These are phyloP conservation scores for Microcebus ravelobensis DNA, from an alignment of 2,113 vertebrate species.

Conservation along the genomic window DNA sequence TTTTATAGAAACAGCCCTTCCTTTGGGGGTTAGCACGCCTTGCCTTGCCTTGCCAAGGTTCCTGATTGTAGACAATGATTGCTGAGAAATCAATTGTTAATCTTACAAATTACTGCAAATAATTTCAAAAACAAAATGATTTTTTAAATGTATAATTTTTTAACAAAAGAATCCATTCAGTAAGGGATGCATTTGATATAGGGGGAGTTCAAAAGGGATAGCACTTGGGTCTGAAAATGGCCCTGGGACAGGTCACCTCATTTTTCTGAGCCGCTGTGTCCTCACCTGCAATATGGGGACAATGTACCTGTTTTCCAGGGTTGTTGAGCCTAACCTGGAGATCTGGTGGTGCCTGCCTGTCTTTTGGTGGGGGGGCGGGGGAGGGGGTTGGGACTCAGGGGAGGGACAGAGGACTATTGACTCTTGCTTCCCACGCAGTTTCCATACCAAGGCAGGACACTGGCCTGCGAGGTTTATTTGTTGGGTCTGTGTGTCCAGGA, in stretches of 20 bases:
- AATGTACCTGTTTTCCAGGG: neutral
- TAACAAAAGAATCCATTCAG: neutral
- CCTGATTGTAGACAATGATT: neutral
- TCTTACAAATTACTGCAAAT: neutral
- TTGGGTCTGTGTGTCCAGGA: neutral
- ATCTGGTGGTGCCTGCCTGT: neutral
- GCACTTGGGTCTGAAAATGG: neutral
- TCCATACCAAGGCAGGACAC: neutral
- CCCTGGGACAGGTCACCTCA: neutral
- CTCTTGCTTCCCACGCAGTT: neutral
- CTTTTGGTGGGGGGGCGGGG: neutral
- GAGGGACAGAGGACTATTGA: neutral
- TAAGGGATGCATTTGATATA: neutral
- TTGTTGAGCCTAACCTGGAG: neutral
- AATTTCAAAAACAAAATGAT: conserved; percentile 10
- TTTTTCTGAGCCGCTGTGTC: neutral
- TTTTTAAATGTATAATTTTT: neutral
- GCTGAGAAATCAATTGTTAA: neutral
- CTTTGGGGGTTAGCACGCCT: neutral
- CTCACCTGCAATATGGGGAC: neutral
- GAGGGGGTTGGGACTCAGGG: too few relatives aligned
- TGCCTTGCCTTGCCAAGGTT: neutral
- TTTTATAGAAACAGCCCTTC: neutral
- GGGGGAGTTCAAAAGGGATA: neutral
- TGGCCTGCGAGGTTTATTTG: neutral